Conservation (phyloP, 2,888 invertebrate genomes). For the Penaeus monodon region DNA sequence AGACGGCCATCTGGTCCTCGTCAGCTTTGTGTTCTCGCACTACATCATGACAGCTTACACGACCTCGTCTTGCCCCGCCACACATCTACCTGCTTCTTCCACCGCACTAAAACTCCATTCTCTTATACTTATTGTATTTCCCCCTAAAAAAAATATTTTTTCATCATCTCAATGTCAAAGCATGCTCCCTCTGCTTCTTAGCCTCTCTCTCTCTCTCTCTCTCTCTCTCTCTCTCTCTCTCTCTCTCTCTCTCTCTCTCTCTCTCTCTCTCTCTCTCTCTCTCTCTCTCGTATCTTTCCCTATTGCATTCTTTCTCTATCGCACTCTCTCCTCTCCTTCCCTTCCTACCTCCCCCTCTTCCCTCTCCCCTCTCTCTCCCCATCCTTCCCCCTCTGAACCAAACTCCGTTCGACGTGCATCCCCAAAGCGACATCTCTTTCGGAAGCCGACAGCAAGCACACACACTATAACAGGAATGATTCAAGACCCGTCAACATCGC, state of each 20-base stretch:
- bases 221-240: neutral
- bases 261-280: neutral
- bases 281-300: slow-evolving; percentile 22
- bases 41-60: too few species aligned
- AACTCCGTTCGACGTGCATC: neutral
- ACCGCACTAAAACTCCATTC: too few species aligned
- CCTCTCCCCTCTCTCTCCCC: neutral
- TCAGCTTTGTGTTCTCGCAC: too few species aligned
- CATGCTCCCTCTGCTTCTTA: neutral
- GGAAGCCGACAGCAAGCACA: neutral
- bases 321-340: too few species aligned
- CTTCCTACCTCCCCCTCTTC: neutral
- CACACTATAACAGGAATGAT: too few species aligned
- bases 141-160: too few species aligned
- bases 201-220: neutral
- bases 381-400: slow-evolving; percentile 1
- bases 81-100: too few species aligned
- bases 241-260: neutral
- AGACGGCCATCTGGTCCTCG: too few species aligned
- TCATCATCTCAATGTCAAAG: neutral
- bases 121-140: too few species aligned
- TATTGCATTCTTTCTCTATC: neutral
- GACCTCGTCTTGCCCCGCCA: too few species aligned
- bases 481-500: too few species aligned
- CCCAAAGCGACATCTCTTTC: neutral